These are phyloP conservation scores for Drosophila nr. perissopoda DNA, from an alignment of 2,888 invertebrate species.

Conservation along the genomic window DNA sequence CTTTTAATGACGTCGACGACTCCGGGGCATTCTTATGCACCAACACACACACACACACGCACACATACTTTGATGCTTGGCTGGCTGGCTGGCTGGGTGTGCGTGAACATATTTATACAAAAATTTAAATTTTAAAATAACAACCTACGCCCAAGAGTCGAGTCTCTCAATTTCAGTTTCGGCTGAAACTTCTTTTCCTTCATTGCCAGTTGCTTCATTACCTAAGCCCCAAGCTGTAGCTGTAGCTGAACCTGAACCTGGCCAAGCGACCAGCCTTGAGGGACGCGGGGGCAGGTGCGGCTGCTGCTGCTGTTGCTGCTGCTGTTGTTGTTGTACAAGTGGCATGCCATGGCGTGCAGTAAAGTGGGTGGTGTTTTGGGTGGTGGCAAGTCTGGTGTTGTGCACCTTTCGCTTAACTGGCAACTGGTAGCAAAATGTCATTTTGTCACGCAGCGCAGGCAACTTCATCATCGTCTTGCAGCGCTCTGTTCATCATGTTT, in stretches of 20 bases:
- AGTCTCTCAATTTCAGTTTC: conserved; percentile 21
- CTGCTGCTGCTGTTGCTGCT: not conserved
- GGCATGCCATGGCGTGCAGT: not conserved
- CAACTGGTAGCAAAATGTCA: conserved; percentile 69
- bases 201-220: conserved; percentile 69
- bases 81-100: conserved; percentile 23
- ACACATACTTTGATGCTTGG: conserved; percentile 1
- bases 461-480: conserved; percentile 55
- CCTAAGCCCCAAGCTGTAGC: conserved; percentile 49
- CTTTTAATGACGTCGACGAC: conserved; percentile 74
- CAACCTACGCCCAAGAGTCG: conserved; percentile 47
- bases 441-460: conserved; percentile 74
- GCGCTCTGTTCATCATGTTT: conserved; percentile 61
- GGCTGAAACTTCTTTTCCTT: conserved; percentile 40
- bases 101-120: conserved; percentile 71
- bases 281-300: conserved; percentile 1
- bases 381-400: conserved; percentile 33
- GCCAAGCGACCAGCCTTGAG: conserved; percentile 30
- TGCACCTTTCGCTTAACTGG: conserved; percentile 6
- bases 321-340: not conserved
- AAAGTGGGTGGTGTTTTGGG: conserved; percentile 3
- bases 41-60: conserved; percentile 49
- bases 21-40: conserved; percentile 77
- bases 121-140: conserved; percentile 81
- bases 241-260: conserved; percentile 23